Percentiles rank a stretch among this genome's conserved stretches.
Conservation (phyloP, 2,113 vertebrate genomes). For the Saguinus midas region DNA sequence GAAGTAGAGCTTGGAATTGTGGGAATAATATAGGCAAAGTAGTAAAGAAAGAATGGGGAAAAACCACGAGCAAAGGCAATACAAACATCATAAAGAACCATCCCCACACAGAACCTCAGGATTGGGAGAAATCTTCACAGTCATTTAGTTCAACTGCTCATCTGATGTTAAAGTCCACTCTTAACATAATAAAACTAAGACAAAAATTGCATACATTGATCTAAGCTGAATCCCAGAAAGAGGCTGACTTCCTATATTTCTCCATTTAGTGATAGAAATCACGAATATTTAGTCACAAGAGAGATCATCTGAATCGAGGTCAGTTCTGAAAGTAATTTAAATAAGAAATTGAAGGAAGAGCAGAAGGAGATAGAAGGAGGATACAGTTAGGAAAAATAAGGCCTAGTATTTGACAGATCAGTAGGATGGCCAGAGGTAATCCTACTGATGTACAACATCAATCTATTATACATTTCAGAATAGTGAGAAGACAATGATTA, state of each 20-base stretch:
- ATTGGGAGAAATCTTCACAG: not conserved
- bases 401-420: no score
- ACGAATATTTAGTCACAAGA: not conserved
- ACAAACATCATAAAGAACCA: not conserved
- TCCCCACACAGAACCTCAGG: not conserved
- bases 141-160: not conserved
- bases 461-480: no score
- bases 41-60: not conserved
- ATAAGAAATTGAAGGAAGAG: not conserved
- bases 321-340: not conserved
- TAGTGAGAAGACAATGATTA: no score
- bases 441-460: no score
- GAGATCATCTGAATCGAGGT: not conserved
- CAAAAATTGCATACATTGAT: not conserved
- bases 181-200: not conserved
- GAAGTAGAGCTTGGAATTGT: not conserved
- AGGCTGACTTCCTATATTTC: not conserved
- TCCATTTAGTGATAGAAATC: not conserved
- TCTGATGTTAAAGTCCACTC: not conserved
- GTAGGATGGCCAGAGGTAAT: no score
- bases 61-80: not conserved
- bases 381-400: not conserved
- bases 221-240: not conserved
- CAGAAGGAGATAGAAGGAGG: not conserved
- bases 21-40: not conserved